These are phyloP conservation scores for Semaprochilodus insignis DNA, from an alignment of 2,797 vertebrate genomes.

Conservation along the genomic window DNA sequence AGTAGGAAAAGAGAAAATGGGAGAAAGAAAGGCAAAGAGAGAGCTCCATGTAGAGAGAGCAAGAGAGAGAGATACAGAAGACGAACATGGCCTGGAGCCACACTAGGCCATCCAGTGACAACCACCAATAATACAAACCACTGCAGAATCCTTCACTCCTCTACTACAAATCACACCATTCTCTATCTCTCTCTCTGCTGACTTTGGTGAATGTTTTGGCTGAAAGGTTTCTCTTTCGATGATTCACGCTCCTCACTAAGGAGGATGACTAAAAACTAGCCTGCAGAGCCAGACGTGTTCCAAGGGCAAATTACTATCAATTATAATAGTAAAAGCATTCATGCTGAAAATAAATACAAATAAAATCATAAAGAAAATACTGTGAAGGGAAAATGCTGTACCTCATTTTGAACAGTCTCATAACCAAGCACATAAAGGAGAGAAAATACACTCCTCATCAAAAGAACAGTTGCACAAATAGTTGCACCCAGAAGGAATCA, in stretches of 20 bases:
- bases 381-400: background rate
- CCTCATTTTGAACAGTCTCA: background rate
- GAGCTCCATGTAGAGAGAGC: background rate
- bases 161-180: background rate
- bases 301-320: constrained; percentile 11
- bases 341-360: background rate
- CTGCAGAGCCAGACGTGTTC: background rate
- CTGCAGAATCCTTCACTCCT: background rate
- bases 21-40: background rate
- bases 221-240: background rate
- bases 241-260: constrained; percentile 1
- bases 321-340: constrained; percentile 5
- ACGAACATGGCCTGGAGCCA: background rate
- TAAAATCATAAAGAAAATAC: background rate
- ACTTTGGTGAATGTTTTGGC: constrained; percentile 4
- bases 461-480: too few species aligned
- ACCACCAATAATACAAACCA: background rate
- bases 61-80: background rate
- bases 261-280: background rate
- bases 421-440: background rate
- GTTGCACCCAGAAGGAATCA: too few species aligned
- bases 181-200: background rate
- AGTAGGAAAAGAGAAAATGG: too few species aligned
- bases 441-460: too few species aligned
- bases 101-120: background rate